A percentile compares a stretch with the other conserved stretches of the same genome.
phyloP scores from a whole-genome alignment of 2,797 vertebrate genomes.

The Acanthurus lineatus region DNA sequence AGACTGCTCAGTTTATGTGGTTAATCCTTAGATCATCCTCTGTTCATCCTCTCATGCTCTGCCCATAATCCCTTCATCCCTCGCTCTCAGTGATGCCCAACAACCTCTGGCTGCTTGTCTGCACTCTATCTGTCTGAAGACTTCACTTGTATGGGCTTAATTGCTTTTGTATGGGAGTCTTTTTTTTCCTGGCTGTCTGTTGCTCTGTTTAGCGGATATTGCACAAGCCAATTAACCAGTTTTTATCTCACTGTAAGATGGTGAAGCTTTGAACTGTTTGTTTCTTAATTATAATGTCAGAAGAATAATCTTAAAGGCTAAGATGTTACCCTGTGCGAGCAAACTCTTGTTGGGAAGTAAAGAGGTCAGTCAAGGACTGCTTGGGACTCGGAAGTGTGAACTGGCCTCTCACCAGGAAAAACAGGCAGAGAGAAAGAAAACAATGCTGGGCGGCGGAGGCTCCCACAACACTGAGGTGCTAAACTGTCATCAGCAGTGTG shows the following conservation, averaged over 20 bases:
- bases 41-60: conserved; percentile 79
- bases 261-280: conserved; percentile 46
- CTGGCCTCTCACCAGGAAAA: conserved; percentile 46
- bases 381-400: conserved; percentile 62
- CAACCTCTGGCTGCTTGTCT: conserved; percentile 76
- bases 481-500: conserved; percentile 79
- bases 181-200: conserved; percentile 12
- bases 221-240: conserved; percentile 63
- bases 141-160: conserved; percentile 39
- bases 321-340: conserved; percentile 19
- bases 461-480: conserved; percentile 78
- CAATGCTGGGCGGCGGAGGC: conserved; percentile 63
- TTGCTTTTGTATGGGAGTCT: conserved; percentile 37
- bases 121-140: conserved; percentile 63
- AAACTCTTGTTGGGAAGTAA: conserved; percentile 25
- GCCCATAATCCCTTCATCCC: conserved; percentile 83
- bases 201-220: conserved; percentile 36
- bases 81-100: conserved; percentile 63
- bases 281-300: conserved; percentile 35
- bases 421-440: conserved; percentile 55
- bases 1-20: conserved; percentile 81
- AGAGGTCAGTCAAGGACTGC: conserved; percentile 33
- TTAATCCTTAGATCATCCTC: conserved; percentile 86
- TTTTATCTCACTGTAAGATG: conserved; percentile 50
- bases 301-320: conserved; percentile 29